Base-by-base conservation (phyloP, 1,140 invertebrate species). In the Marisa cornuarietis region DNA sequence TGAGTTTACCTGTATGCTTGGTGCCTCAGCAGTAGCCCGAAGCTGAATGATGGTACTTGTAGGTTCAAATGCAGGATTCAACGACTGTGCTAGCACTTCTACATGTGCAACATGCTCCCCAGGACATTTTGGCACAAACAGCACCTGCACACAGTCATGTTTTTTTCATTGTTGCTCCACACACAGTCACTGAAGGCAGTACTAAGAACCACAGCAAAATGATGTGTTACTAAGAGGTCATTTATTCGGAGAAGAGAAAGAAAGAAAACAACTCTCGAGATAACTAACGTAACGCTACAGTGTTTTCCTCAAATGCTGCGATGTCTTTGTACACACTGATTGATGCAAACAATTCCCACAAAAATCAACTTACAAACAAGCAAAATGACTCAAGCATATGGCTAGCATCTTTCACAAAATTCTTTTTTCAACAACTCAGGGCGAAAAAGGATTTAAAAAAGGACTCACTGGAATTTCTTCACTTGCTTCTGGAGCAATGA, bases 41-140 rank as follows among this genome's bases (percentile, higher is more conserved):
- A 88, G 49, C 42, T 77, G 76, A 20, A 83, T 84, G 20, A 88
- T 78, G 6, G 81, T 69, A 14, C 79, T 79, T 0, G 82, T 84
- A 16, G 76, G 76, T 51, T 52, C 76, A 31, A 77, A 65, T 11
- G 49, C 52, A 42, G 76, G 76, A 65, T 77, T 77, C 42, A 88
- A 82, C n/a, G 82, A 79, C 16, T 78, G 80, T 2, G 81, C 80
- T 10, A 74, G 71, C 26, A 88, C 75, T 65, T 82, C 69, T 52
- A 88, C 26, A 68, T 84, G 76, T 3, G 80, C 85, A 26, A 86
- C 82, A 75, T 86, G 87, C 0, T 80, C 82, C 13, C 87, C 87
- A 6, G 82, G 71, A 26, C 78, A 49, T 54, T 82, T 83, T 10
- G 86, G 86, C 20, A 85, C 79, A 81, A 88, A 88, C 54, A 87